phyloP scores from a whole-genome alignment of 2,113 vertebrate genomes.

The Anarhynchus alexandrinus region DNA sequence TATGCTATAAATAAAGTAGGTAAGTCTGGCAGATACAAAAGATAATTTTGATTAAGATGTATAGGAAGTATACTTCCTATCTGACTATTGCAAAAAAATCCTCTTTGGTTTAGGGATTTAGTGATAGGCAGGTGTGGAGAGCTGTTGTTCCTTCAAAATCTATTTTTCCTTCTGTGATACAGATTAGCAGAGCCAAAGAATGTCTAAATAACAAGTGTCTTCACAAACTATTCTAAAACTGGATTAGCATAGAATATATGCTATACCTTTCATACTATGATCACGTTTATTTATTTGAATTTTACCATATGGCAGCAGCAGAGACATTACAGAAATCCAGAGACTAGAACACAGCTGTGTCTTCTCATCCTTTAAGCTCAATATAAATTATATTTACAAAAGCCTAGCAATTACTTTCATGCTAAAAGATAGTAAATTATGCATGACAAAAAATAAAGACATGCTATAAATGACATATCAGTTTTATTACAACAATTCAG shows the following conservation, averaged over 20 bases:
- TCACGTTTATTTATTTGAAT: background rate
- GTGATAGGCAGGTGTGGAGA: background rate
- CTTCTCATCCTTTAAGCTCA: conserved; percentile 30
- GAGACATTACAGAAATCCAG: background rate
- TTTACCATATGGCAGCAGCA: background rate
- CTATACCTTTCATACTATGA: background rate
- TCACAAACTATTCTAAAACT: background rate
- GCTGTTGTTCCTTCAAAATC: background rate
- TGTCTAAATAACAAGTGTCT: background rate
- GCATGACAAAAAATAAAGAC: conserved; percentile 42
- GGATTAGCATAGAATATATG: background rate
- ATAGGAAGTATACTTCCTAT: background rate
- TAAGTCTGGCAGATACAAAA: background rate
- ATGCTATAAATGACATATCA: background rate
- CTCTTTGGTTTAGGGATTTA: background rate
- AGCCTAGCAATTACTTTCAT: conserved; percentile 41
- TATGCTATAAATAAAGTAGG: background rate
- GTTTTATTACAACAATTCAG: background rate
- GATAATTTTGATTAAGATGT: background rate
- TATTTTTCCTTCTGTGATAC: background rate
- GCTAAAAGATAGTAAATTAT: conserved; percentile 44
- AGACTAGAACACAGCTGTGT: conserved; percentile 31
- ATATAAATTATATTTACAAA: conserved; percentile 63
- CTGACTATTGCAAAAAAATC: background rate
- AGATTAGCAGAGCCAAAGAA: background rate